Evolutionary conservation across 2,888 invertebrate genomes (phyloP).

Genomic region (Cheilosia scutellata): DNA sequence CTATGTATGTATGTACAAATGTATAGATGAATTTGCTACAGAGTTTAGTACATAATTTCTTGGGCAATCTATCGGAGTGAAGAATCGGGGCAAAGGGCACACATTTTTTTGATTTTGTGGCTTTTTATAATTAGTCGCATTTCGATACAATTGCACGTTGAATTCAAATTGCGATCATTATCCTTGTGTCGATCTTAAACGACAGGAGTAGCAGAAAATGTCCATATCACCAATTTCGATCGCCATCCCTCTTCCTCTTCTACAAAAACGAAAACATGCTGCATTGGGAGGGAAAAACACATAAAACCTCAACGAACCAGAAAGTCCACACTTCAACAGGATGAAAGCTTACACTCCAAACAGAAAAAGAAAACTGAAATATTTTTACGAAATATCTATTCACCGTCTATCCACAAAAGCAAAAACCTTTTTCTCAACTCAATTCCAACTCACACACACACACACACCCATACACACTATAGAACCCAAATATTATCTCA

Average conservation of each 20-base stretch:
- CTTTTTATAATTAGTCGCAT: too few relatives aligned
- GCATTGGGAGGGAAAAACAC: not conserved
- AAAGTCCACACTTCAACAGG: constrained; percentile 65
- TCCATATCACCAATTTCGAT: not conserved
- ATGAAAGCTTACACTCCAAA: constrained; percentile 56
- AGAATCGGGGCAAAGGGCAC: too few relatives aligned
- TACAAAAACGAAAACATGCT: not conserved
- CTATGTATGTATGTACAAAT: too few relatives aligned
- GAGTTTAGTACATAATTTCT: too few relatives aligned
- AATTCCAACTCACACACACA: constrained; percentile 25
- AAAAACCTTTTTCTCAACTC: constrained; percentile 26
- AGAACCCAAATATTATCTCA: constrained; percentile 14
- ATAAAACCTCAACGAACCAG: constrained; percentile 41
- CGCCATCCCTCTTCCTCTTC: not conserved
- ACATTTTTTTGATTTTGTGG: too few relatives aligned
- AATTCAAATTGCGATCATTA: too few relatives aligned
- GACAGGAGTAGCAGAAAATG: too few relatives aligned
- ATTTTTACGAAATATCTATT: constrained; percentile 10
- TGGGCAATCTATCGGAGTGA: too few relatives aligned
- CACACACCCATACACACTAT: not conserved
- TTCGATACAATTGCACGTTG: too few relatives aligned
- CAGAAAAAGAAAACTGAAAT: constrained; percentile 14
- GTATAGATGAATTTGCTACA: too few relatives aligned
- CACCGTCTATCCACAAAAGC: constrained; percentile 16
- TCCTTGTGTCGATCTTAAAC: too few relatives aligned